A percentile compares a stretch with the other conserved stretches of the same genome.
These are phyloP conservation scores for Pimephales promelas DNA, from an alignment of 2,113 vertebrate species.

Conservation along the genomic window DNA sequence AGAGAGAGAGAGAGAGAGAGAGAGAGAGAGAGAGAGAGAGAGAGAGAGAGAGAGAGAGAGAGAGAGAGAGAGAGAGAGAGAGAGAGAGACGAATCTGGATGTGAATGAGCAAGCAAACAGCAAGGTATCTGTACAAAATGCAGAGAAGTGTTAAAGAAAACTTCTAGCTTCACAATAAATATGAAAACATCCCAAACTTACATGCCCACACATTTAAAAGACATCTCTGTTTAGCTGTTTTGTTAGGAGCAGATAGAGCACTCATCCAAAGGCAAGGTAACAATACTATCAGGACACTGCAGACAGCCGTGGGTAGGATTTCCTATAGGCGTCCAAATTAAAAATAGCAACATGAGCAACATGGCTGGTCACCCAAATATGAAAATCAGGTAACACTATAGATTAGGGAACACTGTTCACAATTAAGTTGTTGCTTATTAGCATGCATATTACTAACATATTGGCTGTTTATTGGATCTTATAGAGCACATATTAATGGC, in stretches of 20 bases:
- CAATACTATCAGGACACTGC: neutral
- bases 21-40: neutral
- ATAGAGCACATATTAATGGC: too few species aligned
- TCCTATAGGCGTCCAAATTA: neutral
- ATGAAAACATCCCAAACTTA: neutral
- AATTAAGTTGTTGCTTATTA: too few species aligned
- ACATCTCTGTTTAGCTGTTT: neutral
- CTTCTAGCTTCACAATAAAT: conserved; percentile 2
- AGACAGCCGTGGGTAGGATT: neutral
- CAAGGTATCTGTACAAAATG: neutral
- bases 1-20: too few species aligned
- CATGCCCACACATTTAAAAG: neutral
- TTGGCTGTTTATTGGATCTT: too few species aligned
- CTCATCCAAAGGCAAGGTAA: neutral
- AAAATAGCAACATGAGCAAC: neutral
- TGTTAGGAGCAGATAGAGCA: neutral
- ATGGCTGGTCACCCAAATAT: neutral
- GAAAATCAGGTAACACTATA: too few species aligned
- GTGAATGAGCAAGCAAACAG: neutral
- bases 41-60: neutral
- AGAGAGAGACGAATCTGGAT: neutral
- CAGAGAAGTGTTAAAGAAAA: neutral
- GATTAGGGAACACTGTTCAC: too few species aligned
- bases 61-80: neutral
- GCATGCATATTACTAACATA: too few species aligned